Conservation (phyloP, 2,888 invertebrate genomes). For the Acanthopleura granulata region DNA sequence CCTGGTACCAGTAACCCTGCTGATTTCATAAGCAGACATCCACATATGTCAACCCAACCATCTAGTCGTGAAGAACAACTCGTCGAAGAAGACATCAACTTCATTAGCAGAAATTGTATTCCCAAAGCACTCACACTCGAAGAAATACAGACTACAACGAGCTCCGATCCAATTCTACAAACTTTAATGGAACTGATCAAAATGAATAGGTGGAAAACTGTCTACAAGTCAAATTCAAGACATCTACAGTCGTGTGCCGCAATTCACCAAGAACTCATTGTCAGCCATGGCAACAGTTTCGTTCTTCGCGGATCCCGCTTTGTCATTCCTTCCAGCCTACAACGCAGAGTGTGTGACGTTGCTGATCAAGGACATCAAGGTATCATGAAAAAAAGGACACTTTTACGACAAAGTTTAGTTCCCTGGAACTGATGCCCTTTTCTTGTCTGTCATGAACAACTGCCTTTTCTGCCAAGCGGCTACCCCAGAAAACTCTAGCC, state of each 20-base stretch:
- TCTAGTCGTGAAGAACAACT: not conserved
- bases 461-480: not conserved
- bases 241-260: not conserved
- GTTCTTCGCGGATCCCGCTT: not conserved
- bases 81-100: not conserved
- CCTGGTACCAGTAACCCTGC: not conserved
- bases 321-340: not conserved
- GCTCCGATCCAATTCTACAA: not conserved
- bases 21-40: not conserved
- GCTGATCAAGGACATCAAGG: not conserved
- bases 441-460: not conserved
- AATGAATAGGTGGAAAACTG: not conserved
- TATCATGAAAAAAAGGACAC: not conserved
- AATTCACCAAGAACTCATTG: not conserved
- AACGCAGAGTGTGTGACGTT: not conserved
- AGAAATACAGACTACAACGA: not conserved
- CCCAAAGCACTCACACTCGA: not conserved
- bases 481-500: not conserved
- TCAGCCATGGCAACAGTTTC: not conserved
- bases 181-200: not conserved
- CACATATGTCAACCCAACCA: not conserved
- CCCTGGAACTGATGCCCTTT: not conserved
- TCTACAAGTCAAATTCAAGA: not conserved
- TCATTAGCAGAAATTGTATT: not conserved
- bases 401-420: not conserved